Conservation (phyloP, 1,140 invertebrate genomes). For the Heliconius himera region DNA sequence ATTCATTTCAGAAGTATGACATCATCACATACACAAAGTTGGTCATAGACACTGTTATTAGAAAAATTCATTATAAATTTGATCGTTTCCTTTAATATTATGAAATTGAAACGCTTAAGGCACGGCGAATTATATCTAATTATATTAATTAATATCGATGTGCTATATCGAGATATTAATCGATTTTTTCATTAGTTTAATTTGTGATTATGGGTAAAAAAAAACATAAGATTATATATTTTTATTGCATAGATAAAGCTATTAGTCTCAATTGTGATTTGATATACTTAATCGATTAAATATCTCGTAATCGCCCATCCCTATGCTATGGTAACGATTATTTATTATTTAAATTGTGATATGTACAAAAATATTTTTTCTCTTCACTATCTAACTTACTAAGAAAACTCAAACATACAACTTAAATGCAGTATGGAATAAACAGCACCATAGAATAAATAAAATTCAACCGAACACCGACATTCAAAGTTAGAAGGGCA, state of each 20-base stretch:
- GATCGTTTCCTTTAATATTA: conserved; percentile 59
- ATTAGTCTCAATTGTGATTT: too few species aligned
- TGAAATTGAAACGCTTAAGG: conserved; percentile 80
- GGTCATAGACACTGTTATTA: conserved; percentile 65
- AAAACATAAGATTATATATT: too few species aligned
- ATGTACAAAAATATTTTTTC: conserved; percentile 79
- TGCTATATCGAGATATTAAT: conserved; percentile 4
- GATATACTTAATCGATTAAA: conserved; percentile 39
- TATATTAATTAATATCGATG: conserved; percentile 53
- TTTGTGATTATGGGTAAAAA: not conserved
- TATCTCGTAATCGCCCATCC: not conserved
- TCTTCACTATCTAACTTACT: conserved; percentile 64
- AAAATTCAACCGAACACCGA: not conserved
- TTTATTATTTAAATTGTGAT: conserved; percentile 75
- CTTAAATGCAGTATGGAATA: conserved; percentile 46
- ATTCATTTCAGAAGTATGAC: conserved; percentile 20
- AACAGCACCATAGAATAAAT: conserved; percentile 59
- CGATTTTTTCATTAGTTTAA: not conserved
- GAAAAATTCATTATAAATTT: conserved; percentile 72
- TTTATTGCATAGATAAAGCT: too few species aligned
- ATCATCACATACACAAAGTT: conserved; percentile 44
- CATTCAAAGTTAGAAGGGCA: not conserved
- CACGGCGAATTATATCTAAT: conserved; percentile 77
- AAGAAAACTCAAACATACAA: conserved; percentile 38
- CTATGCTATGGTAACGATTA: conserved; percentile 63